A percentile compares a stretch with the other conserved stretches of the same genome.
These are phyloP conservation scores for Abramis brama DNA, from an alignment of 2,113 vertebrate species.

Conservation along the genomic window DNA sequence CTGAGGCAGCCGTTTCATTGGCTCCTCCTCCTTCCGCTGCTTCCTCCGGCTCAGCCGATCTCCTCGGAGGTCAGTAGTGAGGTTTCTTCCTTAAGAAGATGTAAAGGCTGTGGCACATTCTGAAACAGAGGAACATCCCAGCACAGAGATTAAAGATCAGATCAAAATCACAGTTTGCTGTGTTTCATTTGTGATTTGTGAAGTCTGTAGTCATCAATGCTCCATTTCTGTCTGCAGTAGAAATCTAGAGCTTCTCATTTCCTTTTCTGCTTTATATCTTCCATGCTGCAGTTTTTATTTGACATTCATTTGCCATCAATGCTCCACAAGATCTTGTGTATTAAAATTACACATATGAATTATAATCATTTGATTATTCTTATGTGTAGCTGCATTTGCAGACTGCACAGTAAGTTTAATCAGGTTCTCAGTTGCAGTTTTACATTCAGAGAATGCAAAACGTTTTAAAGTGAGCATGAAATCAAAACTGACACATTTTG, in stretches of 20 bases:
- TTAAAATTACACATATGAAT: background rate
- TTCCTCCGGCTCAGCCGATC: conserved; percentile 83
- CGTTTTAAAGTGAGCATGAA: background rate
- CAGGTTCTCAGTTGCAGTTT: background rate
- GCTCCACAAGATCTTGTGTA: background rate
- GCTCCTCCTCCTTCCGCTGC: conserved; percentile 79
- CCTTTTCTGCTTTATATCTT: background rate
- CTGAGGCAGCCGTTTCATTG: conserved; percentile 76
- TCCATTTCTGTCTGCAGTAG: background rate
- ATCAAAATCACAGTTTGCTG: conserved; percentile 13
- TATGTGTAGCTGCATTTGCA: conserved; percentile 6
- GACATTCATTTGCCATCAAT: background rate
- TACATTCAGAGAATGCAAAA: background rate
- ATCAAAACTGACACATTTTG: background rate
- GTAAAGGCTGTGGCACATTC: conserved; percentile 63
- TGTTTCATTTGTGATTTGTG: conserved; percentile 25
- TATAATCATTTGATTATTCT: background rate
- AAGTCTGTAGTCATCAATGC: background rate
- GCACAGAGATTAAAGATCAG: conserved; percentile 53
- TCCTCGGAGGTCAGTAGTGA: conserved; percentile 97
- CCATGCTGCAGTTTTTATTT: background rate
- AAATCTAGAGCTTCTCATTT: background rate
- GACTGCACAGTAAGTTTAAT: conserved; percentile 11
- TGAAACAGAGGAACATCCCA: conserved; percentile 58
- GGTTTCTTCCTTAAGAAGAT: conserved; percentile 67